A percentile compares a stretch with the other conserved stretches of the same genome.
Conservation (phyloP, 2,797 vertebrate species). For the Huso huso region DNA sequence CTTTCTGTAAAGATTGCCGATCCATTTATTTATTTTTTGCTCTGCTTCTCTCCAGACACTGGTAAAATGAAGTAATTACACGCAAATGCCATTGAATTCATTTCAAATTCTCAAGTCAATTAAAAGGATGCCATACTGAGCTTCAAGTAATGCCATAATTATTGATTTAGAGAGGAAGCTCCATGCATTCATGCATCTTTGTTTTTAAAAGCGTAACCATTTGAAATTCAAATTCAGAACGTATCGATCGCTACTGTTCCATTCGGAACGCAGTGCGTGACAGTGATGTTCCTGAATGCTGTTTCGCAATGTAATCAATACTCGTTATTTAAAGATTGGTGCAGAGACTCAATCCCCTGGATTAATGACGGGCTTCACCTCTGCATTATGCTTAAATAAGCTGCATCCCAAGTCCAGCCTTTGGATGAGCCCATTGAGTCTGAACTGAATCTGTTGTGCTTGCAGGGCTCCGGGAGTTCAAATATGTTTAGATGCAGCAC, state of each 20-base stretch:
- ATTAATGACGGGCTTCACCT: too few species aligned
- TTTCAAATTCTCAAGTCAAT: conserved; percentile 53
- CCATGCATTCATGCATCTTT: conserved; percentile 48
- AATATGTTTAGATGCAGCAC: too few species aligned
- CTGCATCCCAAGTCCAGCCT: too few species aligned
- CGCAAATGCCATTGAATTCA: conserved; percentile 51
- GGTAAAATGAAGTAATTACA: conserved; percentile 35
- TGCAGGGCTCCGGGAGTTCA: too few species aligned
- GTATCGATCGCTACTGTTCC: conserved; percentile 47
- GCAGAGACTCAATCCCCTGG: conserved; percentile 14
- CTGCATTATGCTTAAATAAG: too few species aligned
- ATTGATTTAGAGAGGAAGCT: conserved; percentile 50
- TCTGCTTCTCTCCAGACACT: neutral
- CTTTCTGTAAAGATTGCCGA: conserved; percentile 14
- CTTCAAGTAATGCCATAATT: conserved; percentile 49
- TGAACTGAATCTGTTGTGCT: too few species aligned
- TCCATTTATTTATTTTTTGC: conserved; percentile 1
- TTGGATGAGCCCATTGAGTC: too few species aligned
- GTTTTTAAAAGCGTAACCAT: conserved; percentile 44
- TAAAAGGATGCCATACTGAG: conserved; percentile 53
- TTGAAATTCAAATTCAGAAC: conserved; percentile 66
- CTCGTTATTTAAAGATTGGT: conserved; percentile 39
- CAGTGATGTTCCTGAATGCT: conserved; percentile 24
- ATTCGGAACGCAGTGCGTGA: neutral
- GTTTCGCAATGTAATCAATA: conserved; percentile 43